Evolutionary conservation across 1,140 invertebrate species (phyloP).

Genomic region (Anastrepha obliqua): DNA sequence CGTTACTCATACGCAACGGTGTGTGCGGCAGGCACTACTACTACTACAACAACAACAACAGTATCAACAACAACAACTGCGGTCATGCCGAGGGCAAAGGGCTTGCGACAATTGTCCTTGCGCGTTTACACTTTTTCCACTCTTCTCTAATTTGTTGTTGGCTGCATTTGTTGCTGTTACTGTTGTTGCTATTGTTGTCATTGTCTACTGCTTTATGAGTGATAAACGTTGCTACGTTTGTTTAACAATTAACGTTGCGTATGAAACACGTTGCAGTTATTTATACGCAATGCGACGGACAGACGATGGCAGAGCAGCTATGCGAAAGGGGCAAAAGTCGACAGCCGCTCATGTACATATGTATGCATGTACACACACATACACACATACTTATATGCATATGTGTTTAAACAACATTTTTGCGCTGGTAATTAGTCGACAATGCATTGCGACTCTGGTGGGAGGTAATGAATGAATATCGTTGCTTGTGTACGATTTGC

Average conservation of each 20-base stretch:
- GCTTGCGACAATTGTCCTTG: conserved; percentile 32
- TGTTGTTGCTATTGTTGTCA: conserved; percentile 6
- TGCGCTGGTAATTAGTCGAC: conserved; percentile 26
- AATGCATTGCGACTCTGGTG: neutral
- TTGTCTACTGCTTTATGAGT: conserved; percentile 55
- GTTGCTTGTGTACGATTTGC: neutral
- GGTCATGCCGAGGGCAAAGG: neutral
- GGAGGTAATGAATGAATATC: conserved; percentile 29
- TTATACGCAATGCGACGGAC: conserved; percentile 49
- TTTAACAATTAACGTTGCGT: conserved; percentile 58
- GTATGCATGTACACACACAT: too few relatives aligned
- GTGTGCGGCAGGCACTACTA: neutral
- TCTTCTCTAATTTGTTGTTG: conserved; percentile 32
- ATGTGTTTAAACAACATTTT: conserved; percentile 48
- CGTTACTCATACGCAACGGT: conserved; percentile 43
- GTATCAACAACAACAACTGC: neutral
- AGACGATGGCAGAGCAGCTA: neutral
- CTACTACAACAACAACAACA: neutral
- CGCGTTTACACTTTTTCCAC: conserved; percentile 40
- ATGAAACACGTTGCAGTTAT: conserved; percentile 58
- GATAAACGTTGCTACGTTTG: conserved; percentile 57
- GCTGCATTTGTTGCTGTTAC: neutral
- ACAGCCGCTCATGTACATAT: too few relatives aligned
- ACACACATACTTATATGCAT: neutral
- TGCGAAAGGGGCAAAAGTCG: too few relatives aligned